These are phyloP conservation scores for Furcula furcula DNA, from an alignment of 2,888 invertebrate genomes.

Conservation along the genomic window DNA sequence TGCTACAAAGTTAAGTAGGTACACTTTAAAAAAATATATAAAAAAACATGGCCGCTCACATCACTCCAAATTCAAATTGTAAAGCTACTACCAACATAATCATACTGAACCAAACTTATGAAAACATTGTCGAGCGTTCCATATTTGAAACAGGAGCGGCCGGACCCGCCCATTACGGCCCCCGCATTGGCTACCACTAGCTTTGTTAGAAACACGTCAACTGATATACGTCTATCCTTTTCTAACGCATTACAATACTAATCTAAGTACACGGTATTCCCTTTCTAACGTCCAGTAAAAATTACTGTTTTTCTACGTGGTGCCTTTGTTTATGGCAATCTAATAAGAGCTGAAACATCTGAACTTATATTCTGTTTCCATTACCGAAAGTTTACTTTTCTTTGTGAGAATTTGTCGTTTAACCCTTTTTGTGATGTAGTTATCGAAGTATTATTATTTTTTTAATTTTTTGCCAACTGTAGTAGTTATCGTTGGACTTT, in stretches of 20 bases:
- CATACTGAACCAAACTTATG: conserved; percentile 31
- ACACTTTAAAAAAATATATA: background rate
- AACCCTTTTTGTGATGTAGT: conserved; percentile 20
- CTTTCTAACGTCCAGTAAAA: conserved; percentile 56
- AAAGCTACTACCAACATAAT: conserved; percentile 21
- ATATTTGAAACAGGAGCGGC: conserved; percentile 48
- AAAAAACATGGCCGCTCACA: background rate
- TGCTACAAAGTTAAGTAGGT: too few species aligned
- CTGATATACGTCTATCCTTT: conserved; percentile 48
- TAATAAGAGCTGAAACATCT: conserved; percentile 24
- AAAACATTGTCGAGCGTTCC: conserved; percentile 50
- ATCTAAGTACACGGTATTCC: conserved; percentile 31
- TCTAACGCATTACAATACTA: conserved; percentile 35
- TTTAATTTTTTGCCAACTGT: conserved; percentile 70
- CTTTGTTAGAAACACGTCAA: conserved; percentile 39
- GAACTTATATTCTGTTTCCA: conserved; percentile 21
- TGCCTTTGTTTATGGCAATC: conserved; percentile 56
- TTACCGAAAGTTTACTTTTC: conserved; percentile 11
- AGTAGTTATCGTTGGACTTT: conserved; percentile 54
- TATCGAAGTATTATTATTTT: conserved; percentile 55
- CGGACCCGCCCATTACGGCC: conserved; percentile 58
- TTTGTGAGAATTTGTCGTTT: conserved; percentile 17
- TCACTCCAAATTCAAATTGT: too few species aligned
- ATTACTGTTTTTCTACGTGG: conserved; percentile 73
- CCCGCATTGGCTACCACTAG: conserved; percentile 69